These are phyloP conservation scores for Pyrocephalus nanus DNA, from an alignment of 2,797 vertebrate genomes.

Conservation along the genomic window DNA sequence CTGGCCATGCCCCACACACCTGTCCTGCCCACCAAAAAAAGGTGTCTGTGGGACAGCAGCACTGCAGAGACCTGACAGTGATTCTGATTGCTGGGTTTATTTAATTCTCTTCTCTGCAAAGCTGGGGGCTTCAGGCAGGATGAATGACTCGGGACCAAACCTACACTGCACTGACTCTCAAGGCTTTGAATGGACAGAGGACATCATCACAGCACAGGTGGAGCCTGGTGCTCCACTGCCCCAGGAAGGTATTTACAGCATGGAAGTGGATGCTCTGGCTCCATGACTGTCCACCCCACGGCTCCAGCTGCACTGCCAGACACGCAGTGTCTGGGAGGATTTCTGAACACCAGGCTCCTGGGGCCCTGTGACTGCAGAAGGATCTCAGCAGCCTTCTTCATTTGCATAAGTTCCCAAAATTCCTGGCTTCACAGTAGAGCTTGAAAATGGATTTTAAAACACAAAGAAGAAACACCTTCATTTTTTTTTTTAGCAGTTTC, in stretches of 20 bases:
- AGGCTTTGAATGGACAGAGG: not conserved
- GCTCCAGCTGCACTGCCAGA: not conserved
- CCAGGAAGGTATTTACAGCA: not conserved
- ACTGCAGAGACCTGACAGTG: not conserved
- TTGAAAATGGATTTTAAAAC: not conserved
- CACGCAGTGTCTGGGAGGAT: not conserved
- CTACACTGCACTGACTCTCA: not conserved
- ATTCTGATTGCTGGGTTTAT: rapidly evolving
- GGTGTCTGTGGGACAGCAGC: not conserved
- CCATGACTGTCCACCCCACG: not conserved
- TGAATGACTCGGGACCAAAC: not conserved
- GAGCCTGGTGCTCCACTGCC: not conserved
- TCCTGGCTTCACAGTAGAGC: not conserved
- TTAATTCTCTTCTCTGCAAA: not conserved
- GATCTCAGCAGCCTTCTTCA: not conserved
- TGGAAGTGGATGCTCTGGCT: too few species aligned
- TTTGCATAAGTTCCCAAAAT: not conserved
- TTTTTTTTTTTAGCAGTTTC: not conserved
- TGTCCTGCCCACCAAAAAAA: not conserved
- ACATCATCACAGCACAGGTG: rapidly evolving
- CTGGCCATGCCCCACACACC: not conserved
- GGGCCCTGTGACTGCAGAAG: not conserved
- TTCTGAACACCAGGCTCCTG: not conserved
- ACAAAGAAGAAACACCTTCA: not conserved
- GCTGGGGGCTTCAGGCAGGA: not conserved